Percentiles rank a stretch among this genome's conserved stretches.
These are phyloP conservation scores for Eueides isabella DNA, from an alignment of 1,140 invertebrate species.

Conservation along the genomic window DNA sequence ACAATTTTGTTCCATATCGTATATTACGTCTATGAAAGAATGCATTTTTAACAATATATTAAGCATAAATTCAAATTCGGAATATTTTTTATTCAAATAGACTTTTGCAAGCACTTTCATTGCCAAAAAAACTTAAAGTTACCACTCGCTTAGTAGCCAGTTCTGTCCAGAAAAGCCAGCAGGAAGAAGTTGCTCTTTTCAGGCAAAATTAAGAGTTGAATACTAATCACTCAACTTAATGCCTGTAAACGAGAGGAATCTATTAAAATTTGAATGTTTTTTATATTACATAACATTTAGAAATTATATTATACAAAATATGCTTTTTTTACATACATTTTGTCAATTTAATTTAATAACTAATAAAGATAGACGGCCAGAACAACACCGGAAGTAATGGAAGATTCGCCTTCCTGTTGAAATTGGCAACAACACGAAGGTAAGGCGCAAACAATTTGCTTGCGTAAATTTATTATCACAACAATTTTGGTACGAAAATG, in stretches of 20 bases:
- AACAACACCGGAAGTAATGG: neutral
- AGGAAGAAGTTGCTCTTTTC: too few relatives aligned
- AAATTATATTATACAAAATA: neutral
- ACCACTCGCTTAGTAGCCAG: too few relatives aligned
- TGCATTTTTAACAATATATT: neutral
- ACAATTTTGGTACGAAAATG: neutral
- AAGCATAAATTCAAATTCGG: too few relatives aligned
- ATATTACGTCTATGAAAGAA: neutral
- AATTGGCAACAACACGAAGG: constrained; percentile 9
- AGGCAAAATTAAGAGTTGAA: too few relatives aligned
- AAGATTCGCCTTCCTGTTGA: neutral
- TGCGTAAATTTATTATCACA: constrained; percentile 7
- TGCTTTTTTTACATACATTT: neutral
- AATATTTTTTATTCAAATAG: too few relatives aligned
- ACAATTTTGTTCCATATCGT: constrained; percentile 2
- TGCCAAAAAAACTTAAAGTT: too few relatives aligned
- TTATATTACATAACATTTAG: too few relatives aligned
- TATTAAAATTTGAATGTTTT: too few relatives aligned
- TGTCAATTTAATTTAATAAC: neutral
- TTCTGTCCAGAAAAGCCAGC: too few relatives aligned
- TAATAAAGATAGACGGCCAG: neutral
- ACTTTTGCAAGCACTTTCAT: too few relatives aligned
- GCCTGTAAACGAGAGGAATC: too few relatives aligned
- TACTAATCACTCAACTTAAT: too few relatives aligned
- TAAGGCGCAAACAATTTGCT: constrained; percentile 4